Percentiles rank a stretch among this genome's conserved stretches.
These are phyloP conservation scores for Bubo blakistoni DNA, from an alignment of 2,113 vertebrate genomes.

Conservation along the genomic window DNA sequence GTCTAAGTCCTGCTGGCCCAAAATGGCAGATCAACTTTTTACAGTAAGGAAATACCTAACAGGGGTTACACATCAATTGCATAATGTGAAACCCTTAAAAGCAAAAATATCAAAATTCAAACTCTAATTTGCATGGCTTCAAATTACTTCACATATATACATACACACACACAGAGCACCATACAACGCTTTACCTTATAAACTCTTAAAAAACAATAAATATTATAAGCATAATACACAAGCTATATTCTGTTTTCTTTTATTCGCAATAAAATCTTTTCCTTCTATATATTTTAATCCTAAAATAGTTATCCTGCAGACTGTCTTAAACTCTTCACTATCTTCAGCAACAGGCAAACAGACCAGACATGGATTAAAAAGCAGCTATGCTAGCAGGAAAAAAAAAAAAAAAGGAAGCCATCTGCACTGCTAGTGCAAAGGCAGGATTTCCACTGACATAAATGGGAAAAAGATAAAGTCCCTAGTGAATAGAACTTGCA, in stretches of 20 bases:
- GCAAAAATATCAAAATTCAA: not conserved
- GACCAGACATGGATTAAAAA: not conserved
- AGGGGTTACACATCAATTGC: not conserved
- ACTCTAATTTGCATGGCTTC: not conserved
- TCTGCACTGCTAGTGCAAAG: not conserved
- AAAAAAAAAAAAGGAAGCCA: not conserved
- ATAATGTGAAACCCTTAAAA: not conserved
- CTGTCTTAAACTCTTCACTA: not conserved
- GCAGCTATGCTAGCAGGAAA: not conserved
- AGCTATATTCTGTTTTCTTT: not conserved
- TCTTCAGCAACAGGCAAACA: not conserved
- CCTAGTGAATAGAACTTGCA: not conserved
- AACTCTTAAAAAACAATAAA: not conserved
- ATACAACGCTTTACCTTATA: not conserved
- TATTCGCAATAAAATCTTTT: not conserved
- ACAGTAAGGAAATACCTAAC: not conserved
- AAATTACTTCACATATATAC: not conserved
- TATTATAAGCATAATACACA: not conserved
- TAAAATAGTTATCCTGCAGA: not conserved
- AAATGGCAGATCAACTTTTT: not conserved
- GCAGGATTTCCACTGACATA: not conserved
- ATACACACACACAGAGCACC: not conserved
- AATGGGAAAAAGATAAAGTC: not conserved
- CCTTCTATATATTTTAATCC: not conserved
- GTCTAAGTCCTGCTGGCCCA: not conserved